Percentiles rank a stretch among this genome's conserved stretches.
These are phyloP conservation scores for Drosophila affinis DNA, from an alignment of 2,888 invertebrate species.

Conservation along the genomic window DNA sequence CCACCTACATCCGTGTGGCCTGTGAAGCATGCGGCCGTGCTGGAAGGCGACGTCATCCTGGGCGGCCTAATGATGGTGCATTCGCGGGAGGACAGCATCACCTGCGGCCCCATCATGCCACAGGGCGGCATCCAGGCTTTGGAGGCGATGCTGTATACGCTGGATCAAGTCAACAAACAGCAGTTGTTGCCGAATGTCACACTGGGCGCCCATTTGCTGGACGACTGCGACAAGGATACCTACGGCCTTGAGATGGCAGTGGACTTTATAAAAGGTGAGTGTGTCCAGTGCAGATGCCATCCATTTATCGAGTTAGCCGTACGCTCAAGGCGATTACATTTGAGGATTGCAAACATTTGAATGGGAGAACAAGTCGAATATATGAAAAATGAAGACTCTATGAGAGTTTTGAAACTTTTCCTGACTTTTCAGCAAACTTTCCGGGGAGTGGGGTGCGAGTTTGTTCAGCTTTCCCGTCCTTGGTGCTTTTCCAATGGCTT, in stretches of 20 bases:
- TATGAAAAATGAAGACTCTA: background rate
- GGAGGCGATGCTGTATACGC: slow-evolving; percentile 95
- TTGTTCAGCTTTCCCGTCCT: too few relatives aligned
- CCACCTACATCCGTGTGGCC: slow-evolving; percentile 86
- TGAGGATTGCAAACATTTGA: background rate
- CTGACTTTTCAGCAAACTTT: background rate
- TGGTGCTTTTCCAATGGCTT: too few relatives aligned
- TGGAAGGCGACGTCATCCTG: slow-evolving; percentile 94
- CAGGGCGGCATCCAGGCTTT: slow-evolving; percentile 95
- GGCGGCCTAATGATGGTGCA: slow-evolving; percentile 98
- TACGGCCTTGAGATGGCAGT: slow-evolving; percentile 98
- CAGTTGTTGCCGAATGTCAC: slow-evolving; percentile 90
- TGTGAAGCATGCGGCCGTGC: slow-evolving; percentile 92
- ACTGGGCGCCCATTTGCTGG: slow-evolving; percentile 94
- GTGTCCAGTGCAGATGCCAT: background rate
- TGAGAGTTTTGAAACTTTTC: background rate
- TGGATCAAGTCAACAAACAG: slow-evolving; percentile 90
- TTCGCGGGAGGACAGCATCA: slow-evolving; percentile 93
- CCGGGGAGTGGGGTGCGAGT: background rate
- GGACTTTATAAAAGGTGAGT: slow-evolving; percentile 97
- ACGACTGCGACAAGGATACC: slow-evolving; percentile 98
- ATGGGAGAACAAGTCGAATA: background rate
- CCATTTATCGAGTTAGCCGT: background rate
- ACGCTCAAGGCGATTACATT: background rate
- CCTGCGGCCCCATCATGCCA: slow-evolving; percentile 97